These are phyloP conservation scores for Oryzias celebensis DNA, from an alignment of 2,113 vertebrate species.

Conservation along the genomic window DNA sequence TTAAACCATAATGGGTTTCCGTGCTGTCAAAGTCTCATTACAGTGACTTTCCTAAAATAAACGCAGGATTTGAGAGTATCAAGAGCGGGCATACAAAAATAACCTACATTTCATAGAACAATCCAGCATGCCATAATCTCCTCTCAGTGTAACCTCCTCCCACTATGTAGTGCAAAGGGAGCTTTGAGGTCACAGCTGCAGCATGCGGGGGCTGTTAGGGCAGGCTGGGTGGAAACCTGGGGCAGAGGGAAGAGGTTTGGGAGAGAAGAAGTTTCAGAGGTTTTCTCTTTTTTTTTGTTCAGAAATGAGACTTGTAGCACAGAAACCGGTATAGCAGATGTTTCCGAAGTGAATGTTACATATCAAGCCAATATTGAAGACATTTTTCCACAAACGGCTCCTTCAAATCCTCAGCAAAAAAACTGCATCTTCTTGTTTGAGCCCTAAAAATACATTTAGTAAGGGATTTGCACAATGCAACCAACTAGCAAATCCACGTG, in stretches of 20 bases:
- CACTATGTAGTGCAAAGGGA: constrained; percentile 52
- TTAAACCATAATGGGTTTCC: constrained; percentile 10
- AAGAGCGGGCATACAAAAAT: constrained; percentile 39
- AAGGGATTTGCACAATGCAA: neutral
- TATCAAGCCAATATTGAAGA: too few species aligned
- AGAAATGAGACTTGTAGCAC: constrained; percentile 62
- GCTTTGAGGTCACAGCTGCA: constrained; percentile 66
- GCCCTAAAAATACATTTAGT: neutral
- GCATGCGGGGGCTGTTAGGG: constrained; percentile 58
- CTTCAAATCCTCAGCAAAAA: too few species aligned
- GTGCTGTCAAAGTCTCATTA: constrained; percentile 5
- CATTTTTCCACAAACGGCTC: too few species aligned
- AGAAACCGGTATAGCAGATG: constrained; percentile 47
- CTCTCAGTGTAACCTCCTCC: constrained; percentile 48
- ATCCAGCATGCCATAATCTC: constrained; percentile 45
- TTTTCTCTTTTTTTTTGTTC: constrained; percentile 58
- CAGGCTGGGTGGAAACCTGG: constrained; percentile 54
- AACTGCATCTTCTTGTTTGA: neutral
- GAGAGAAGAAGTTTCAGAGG: constrained; percentile 51
- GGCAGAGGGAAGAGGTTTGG: constrained; percentile 54
- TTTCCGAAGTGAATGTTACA: constrained; percentile 40
- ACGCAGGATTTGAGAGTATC: constrained; percentile 27
- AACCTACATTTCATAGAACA: constrained; percentile 41
- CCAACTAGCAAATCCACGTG: neutral
- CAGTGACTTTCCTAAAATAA: constrained; percentile 19